Percentiles rank a stretch among this genome's conserved stretches.
Evolutionary conservation across 2,113 vertebrate species (phyloP).

Genomic region (Indri indri): DNA sequence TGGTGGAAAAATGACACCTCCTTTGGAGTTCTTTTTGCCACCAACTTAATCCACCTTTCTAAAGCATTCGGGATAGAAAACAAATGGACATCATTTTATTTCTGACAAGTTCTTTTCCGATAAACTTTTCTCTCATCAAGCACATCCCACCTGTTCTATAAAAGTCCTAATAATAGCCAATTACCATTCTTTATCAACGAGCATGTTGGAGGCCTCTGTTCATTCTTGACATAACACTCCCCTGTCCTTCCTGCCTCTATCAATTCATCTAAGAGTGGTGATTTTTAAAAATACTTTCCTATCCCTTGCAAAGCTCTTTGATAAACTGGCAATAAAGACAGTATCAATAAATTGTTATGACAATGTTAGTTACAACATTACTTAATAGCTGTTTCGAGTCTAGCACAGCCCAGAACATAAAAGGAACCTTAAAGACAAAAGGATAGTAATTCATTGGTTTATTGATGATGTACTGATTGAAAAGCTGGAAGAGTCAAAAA

Average conservation of each 20-base stretch:
- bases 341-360: not conserved
- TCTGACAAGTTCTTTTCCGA: not conserved
- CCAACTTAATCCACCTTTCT: not conserved
- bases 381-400: not conserved
- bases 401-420: not conserved
- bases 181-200: not conserved
- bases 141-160: not conserved
- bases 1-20: not conserved
- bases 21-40: not conserved
- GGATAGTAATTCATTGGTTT: not conserved
- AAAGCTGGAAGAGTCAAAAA: not conserved
- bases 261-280: not conserved
- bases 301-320: not conserved
- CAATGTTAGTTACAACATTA: not conserved
- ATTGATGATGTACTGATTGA: not conserved
- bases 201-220: not conserved
- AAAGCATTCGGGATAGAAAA: not conserved
- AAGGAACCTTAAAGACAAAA: not conserved
- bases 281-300: not conserved
- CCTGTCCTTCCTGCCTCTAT: not conserved
- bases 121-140: not conserved
- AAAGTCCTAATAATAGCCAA: not conserved
- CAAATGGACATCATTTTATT: not conserved
- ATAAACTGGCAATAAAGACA: not conserved
- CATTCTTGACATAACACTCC: not conserved